These are phyloP conservation scores for Malacoctenus gilli DNA, from an alignment of 2,797 vertebrate genomes.

Conservation along the genomic window DNA sequence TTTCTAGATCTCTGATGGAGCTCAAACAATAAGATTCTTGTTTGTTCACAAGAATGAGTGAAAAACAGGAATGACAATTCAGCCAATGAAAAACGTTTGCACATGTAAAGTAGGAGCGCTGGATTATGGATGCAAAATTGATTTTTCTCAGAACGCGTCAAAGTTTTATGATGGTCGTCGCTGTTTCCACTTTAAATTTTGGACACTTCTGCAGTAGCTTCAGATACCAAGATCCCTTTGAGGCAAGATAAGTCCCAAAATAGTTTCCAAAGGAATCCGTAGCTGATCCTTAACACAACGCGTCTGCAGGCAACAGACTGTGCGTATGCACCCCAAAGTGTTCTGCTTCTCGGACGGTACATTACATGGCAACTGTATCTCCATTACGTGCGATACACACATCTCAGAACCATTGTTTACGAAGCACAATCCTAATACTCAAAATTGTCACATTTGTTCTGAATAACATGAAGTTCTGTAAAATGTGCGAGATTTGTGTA, in stretches of 20 bases:
- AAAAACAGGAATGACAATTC: slow-evolving; percentile 5
- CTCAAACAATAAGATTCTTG: slow-evolving; percentile 43
- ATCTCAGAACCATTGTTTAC: too few species aligned
- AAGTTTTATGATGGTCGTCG: slow-evolving; percentile 5
- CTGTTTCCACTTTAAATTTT: slow-evolving; percentile 8
- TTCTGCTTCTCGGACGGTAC: too few species aligned
- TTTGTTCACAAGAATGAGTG: slow-evolving; percentile 16
- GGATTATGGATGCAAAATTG: too few species aligned
- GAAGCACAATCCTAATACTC: too few species aligned
- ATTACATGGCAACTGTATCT: too few species aligned
- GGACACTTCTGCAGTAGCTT: slow-evolving; percentile 3
- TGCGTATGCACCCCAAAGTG: not conserved
- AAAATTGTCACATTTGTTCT: too few species aligned
- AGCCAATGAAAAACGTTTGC: not conserved
- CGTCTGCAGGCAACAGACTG: not conserved
- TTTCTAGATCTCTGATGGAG: slow-evolving; percentile 6
- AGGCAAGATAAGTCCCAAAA: slow-evolving; percentile 36
- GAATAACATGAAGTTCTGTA: too few species aligned
- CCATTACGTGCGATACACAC: too few species aligned
- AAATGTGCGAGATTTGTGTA: not conserved
- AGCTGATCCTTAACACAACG: slow-evolving; percentile 26
- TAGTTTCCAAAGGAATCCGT: slow-evolving; percentile 36
- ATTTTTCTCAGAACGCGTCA: not conserved
- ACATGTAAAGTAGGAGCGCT: not conserved
- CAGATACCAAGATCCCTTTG: slow-evolving; percentile 13